Evolutionary conservation across 1,140 invertebrate species (phyloP), one percentile per base, ranked within the genome.

Genomic region (Dendrolimus kikuchii): DNA sequence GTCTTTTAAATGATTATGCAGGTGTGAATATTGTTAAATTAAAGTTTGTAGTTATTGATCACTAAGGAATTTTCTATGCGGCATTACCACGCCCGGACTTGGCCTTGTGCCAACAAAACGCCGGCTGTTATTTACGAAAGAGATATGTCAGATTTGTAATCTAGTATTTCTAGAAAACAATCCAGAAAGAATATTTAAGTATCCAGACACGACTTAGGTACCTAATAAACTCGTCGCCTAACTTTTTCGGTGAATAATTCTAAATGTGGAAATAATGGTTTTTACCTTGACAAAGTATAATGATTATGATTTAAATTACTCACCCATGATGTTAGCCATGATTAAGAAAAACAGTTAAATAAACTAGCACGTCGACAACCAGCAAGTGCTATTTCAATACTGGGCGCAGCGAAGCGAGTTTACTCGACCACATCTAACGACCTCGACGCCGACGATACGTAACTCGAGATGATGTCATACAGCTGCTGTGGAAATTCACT

Each of bases 251-350:
- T 44, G 4, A 10, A 7, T 47, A 5, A 50, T 37, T 42, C 41
- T 42, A 7, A 42, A 42, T 7, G 41, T 42, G 6, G 41, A 42
- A 42, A 42, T 42, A 42, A 40, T 46, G 7, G 39, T 41, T 40
- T 5, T 6, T 37, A n/a, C 23, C 23, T 23, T 23, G 23, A 23
- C 23, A 23, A 23, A 2, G 23, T 23, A 23, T 23, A 23, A 23
- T 23, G 23, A 23, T 23, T 23, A 23, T 23, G 23, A 4, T 7
- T 4, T 42, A 0, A 46, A 43, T 6, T 43, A 71, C 78, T 84
- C 57, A 84, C 81, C 81, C 59, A 84, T 63, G 60, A 81, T 62
- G 64, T 84, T 81, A 55, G 81, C 66, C 81, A 84, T 84, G 66
- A 47, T 77, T 62, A 49, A 46, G 54, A 43, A 51, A 50, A 44